phyloP scores from a whole-genome alignment of 1,140 invertebrate species.

The Venturia canescens region DNA sequence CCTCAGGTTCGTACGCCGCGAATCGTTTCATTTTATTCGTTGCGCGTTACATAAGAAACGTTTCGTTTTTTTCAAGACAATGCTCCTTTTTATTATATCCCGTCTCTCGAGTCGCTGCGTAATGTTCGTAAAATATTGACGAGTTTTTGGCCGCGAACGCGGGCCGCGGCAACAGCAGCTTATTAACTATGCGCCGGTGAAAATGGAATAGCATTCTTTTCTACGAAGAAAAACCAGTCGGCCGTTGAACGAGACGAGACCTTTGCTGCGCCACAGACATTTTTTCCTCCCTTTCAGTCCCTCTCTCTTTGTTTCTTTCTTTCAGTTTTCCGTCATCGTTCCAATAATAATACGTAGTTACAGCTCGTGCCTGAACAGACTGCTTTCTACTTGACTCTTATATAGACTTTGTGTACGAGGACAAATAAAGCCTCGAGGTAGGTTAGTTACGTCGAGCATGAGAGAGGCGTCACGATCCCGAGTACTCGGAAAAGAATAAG shows the following conservation, averaged over 20 bases:
- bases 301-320: background rate
- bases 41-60: too few relatives aligned
- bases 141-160: background rate
- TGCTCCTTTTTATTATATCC: too few relatives aligned
- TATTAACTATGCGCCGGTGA: background rate
- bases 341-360: slow-evolving; percentile 8
- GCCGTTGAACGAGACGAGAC: background rate
- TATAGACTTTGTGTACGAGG: background rate
- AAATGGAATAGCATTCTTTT: background rate
- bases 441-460: slow-evolving; percentile 7
- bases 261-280: too few relatives aligned
- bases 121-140: background rate
- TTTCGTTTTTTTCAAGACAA: too few relatives aligned
- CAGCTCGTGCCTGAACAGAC: background rate
- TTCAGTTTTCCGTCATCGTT: background rate
- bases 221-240: slow-evolving; percentile 3
- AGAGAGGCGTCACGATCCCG: slow-evolving; percentile 1
- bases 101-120: background rate
- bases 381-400: slow-evolving; percentile 7
- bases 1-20: too few relatives aligned
- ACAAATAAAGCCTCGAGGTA: background rate
- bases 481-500: background rate
- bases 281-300: background rate
- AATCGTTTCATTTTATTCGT: too few relatives aligned
- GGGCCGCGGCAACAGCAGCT: background rate